These are phyloP conservation scores for Rallus limicola DNA, from an alignment of 2,113 vertebrate genomes.

Conservation along the genomic window DNA sequence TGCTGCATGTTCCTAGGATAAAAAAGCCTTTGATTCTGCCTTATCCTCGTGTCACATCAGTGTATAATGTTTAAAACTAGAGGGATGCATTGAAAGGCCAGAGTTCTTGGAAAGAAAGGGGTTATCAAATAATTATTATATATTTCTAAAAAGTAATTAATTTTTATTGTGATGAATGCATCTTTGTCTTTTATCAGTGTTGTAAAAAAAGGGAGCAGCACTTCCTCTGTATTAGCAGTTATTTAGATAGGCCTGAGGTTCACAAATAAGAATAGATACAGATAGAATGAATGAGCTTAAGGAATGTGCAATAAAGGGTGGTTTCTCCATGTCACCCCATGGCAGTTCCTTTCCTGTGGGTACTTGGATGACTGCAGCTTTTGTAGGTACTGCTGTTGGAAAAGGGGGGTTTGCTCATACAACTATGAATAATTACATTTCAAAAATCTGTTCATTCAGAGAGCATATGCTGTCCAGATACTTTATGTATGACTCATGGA, in stretches of 20 bases:
- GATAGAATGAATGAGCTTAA: neutral
- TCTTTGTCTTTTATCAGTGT: neutral
- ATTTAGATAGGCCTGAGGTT: neutral
- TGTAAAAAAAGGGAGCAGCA: neutral
- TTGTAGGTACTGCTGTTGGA: neutral
- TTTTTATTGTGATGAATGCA: neutral
- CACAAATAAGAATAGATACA: neutral
- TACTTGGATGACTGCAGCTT: neutral
- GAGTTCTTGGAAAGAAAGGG: neutral
- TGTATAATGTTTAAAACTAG: neutral
- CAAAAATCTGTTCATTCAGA: conserved; percentile 27
- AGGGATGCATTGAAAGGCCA: neutral
- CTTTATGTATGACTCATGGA: neutral
- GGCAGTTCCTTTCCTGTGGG: neutral
- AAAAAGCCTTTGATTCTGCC: neutral
- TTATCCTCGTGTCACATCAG: neutral
- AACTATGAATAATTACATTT: neutral
- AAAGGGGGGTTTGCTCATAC: neutral
- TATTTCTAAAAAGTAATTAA: neutral
- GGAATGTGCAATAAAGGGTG: neutral
- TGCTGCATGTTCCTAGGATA: neutral
- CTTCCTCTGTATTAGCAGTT: neutral
- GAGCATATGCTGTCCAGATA: neutral
- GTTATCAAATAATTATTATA: neutral
- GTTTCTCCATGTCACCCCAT: neutral